Percentiles rank a stretch among this genome's conserved stretches.
Evolutionary conservation across 1,140 invertebrate genomes (phyloP).

Genomic region (Hetaerina americana): DNA sequence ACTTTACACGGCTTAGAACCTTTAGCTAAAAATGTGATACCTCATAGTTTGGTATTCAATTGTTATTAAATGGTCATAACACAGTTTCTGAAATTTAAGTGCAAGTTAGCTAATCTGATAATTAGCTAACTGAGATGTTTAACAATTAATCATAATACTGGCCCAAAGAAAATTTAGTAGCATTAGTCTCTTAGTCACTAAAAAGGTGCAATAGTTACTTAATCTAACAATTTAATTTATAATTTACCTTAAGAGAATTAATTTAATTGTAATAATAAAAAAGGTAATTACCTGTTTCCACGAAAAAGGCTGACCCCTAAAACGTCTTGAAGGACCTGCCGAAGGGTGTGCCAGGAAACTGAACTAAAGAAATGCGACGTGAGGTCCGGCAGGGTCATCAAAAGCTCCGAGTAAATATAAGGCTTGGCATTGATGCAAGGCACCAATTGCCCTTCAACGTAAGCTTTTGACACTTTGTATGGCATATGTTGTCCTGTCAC

Average conservation of each 20-base stretch:
- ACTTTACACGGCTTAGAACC: no score
- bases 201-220: no score
- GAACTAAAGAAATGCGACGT: constrained; percentile 65
- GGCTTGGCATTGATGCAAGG: constrained; percentile 77
- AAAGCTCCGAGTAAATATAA: constrained; percentile 59
- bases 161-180: no score
- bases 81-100: no score
- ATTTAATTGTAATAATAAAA: no score
- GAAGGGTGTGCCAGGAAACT: constrained; percentile 53
- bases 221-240: not conserved
- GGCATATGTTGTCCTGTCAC: constrained; percentile 18
- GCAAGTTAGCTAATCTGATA: no score
- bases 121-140: no score
- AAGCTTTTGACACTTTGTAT: constrained; percentile 59
- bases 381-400: constrained; percentile 71
- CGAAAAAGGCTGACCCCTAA: constrained; percentile 62
- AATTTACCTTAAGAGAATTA: not conserved
- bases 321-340: constrained; percentile 59
- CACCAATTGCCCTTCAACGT: constrained; percentile 64
- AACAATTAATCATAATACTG: no score
- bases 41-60: no score
- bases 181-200: no score
- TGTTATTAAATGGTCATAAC: no score
- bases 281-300: constrained; percentile 57
- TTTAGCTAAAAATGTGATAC: no score